Conservation (phyloP, 2,888 invertebrate species). For the Pharmacophagus antenor region DNA sequence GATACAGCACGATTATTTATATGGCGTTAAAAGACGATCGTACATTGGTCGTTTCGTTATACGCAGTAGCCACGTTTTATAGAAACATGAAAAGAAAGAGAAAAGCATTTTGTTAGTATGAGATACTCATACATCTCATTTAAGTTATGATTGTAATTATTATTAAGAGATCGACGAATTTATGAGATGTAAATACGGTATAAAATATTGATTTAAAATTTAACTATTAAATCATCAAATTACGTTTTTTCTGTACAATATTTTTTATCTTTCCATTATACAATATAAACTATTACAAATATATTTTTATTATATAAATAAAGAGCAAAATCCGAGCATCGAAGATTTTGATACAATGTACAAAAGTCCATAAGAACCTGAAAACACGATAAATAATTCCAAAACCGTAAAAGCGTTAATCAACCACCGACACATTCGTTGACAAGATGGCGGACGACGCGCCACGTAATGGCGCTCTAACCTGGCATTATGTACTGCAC, state of each 20-base stretch:
- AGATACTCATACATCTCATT: slow-evolving; percentile 55
- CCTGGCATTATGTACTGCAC: slow-evolving; percentile 95
- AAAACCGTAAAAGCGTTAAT: slow-evolving; percentile 71
- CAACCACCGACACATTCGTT: slow-evolving; percentile 43
- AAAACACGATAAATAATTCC: slow-evolving; percentile 40
- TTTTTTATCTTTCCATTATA: no score
- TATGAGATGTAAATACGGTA: no score
- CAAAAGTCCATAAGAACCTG: slow-evolving; percentile 43
- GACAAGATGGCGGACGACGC: slow-evolving; percentile 49
- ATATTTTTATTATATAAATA: background rate
- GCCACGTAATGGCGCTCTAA: slow-evolving; percentile 73
- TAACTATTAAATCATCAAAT: no score
- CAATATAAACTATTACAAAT: background rate
- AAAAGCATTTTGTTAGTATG: slow-evolving; percentile 78
- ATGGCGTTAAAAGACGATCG: slow-evolving; percentile 64
- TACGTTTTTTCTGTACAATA: no score
- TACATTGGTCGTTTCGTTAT: slow-evolving; percentile 49
- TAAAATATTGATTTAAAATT: no score
- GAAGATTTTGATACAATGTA: slow-evolving; percentile 39
- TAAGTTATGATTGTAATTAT: slow-evolving; percentile 38
- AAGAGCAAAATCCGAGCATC: slow-evolving; percentile 9
- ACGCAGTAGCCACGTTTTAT: slow-evolving; percentile 77
- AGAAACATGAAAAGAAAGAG: slow-evolving; percentile 81
- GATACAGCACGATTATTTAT: slow-evolving; percentile 62
- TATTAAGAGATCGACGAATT: background rate